Conservation (phyloP, 2,797 vertebrate genomes). For the Eulemur coronatus region DNA sequence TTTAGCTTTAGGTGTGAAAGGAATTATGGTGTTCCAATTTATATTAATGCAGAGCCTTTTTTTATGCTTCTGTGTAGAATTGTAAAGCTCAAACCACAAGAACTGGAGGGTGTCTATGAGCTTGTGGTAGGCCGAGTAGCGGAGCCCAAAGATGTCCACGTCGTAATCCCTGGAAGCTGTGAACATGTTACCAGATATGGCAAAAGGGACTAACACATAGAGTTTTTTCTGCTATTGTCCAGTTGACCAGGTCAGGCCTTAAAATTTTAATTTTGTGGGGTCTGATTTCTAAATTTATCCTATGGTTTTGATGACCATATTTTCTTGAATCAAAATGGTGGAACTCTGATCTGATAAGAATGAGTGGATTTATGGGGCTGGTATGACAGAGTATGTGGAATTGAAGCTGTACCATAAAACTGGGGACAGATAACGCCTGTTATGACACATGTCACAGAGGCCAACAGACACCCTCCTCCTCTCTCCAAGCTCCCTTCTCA, state of each 20-base stretch:
- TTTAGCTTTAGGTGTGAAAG: background rate
- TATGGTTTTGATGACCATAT: background rate
- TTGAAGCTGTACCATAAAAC: background rate
- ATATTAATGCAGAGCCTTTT: rapidly evolving
- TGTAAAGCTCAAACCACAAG: background rate
- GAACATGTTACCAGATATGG: background rate
- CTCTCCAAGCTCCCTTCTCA: background rate
- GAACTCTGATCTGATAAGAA: background rate
- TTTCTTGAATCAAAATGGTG: background rate
- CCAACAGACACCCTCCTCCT: background rate
- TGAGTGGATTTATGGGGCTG: background rate
- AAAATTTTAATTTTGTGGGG: background rate
- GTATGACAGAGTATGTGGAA: background rate
- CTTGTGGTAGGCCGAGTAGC: background rate
- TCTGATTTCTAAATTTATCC: background rate
- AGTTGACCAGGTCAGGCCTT: background rate
- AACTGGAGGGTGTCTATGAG: background rate
- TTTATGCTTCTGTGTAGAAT: background rate
- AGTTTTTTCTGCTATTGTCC: background rate
- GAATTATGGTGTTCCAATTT: background rate
- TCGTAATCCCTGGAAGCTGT: background rate
- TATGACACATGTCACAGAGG: rapidly evolving
- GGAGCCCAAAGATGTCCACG: rapidly evolving
- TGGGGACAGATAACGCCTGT: background rate
- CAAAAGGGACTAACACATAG: background rate